Conservation (phyloP, 1,140 invertebrate species). For the Medauroidea extradentata region DNA sequence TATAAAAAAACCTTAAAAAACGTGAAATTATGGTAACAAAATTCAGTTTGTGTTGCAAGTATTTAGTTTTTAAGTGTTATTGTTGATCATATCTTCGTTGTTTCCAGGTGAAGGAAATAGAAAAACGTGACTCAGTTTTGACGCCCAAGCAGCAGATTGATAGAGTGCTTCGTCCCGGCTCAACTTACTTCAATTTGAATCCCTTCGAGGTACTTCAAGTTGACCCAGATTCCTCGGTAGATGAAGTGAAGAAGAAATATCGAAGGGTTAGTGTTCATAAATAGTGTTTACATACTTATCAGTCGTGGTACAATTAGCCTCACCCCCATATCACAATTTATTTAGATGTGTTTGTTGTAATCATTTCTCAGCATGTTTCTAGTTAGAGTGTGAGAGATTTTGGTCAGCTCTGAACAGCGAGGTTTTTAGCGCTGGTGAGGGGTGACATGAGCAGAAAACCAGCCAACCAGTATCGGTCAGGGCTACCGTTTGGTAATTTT, state of each 20-base stretch:
- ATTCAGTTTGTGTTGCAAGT: not conserved
- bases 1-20: not conserved
- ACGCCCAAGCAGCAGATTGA: slow-evolving; percentile 95
- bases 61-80: not conserved
- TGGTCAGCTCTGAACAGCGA: no score
- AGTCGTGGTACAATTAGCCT: no score
- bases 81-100: not conserved
- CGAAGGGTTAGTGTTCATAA: slow-evolving; percentile 60
- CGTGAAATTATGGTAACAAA: not conserved
- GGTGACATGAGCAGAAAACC: no score
- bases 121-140: slow-evolving; percentile 84
- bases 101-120: slow-evolving; percentile 88
- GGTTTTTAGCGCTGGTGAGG: no score
- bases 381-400: no score
- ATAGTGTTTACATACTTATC: no score
- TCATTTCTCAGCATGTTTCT: no score
- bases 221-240: slow-evolving; percentile 80
- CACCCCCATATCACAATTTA: no score
- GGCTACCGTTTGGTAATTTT: no score
- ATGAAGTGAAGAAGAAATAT: slow-evolving; percentile 96
- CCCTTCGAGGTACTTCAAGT: slow-evolving; percentile 95
- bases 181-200: slow-evolving; percentile 95
- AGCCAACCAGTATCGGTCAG: no score
- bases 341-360: no score
- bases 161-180: slow-evolving; percentile 83